phyloP scores from a whole-genome alignment of 2,888 invertebrate genomes.

The Tanypteryx hageni region DNA sequence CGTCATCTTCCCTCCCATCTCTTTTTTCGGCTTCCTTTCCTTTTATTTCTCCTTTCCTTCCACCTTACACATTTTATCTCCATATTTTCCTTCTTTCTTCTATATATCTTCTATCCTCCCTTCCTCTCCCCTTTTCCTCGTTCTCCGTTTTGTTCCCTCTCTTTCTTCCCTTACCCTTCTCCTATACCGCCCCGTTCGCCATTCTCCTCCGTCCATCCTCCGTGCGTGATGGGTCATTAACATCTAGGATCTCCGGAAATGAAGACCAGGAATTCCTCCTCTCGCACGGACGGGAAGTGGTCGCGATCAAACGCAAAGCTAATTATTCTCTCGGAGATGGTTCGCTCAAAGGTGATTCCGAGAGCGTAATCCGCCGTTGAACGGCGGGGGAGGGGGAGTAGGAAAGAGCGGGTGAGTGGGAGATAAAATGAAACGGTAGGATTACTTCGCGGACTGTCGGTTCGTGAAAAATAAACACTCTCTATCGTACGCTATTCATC shows the following conservation, averaged over 20 bases:
- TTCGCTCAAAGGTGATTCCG: constrained; percentile 35
- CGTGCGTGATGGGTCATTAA: constrained; percentile 54
- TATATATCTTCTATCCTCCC: not conserved
- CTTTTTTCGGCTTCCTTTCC: not conserved
- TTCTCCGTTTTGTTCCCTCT: not conserved
- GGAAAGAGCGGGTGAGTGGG: not conserved
- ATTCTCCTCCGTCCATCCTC: not conserved
- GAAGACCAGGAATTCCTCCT: constrained; percentile 50
- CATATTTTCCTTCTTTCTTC: not conserved
- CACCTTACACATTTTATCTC: not conserved
- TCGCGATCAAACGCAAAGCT: constrained; percentile 59
- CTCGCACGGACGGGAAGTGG: constrained; percentile 53
- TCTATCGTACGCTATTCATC: too few species aligned
- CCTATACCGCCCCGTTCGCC: not conserved
- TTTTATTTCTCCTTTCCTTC: not conserved
- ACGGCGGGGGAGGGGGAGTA: not conserved
- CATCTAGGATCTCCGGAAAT: constrained; percentile 62
- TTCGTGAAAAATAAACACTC: not conserved
- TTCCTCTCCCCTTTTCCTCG: not conserved
- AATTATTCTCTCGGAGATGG: constrained; percentile 51
- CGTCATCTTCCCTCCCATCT: not conserved
- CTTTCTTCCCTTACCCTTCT: not conserved
- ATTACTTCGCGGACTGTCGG: not conserved
- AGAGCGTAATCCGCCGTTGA: constrained; percentile 7
- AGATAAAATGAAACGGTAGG: not conserved